These are phyloP conservation scores for Lasioglossum vierecki DNA, from an alignment of 2,888 invertebrate species.

Conservation along the genomic window DNA sequence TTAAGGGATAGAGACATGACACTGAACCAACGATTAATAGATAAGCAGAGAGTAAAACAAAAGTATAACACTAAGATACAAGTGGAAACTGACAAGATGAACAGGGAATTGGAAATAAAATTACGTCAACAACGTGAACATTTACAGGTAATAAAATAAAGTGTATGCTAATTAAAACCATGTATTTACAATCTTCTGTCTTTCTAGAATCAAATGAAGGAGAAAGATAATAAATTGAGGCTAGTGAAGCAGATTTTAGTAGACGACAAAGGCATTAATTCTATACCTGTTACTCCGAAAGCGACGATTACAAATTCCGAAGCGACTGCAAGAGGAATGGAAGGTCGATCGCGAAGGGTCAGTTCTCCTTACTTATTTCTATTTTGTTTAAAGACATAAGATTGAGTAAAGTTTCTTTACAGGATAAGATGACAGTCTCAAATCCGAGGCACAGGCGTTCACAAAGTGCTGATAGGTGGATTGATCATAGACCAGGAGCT, in stretches of 20 bases:
- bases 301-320: constrained; percentile 22
- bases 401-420: constrained; percentile 55
- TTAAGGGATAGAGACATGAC: constrained; percentile 85
- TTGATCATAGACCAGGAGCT: constrained; percentile 94
- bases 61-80: constrained; percentile 86
- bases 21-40: constrained; percentile 84
- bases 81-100: constrained; percentile 90
- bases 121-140: constrained; percentile 86
- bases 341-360: constrained; percentile 74
- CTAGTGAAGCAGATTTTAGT: constrained; percentile 87
- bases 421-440: constrained; percentile 88
- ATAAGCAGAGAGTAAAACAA: constrained; percentile 85
- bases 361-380: constrained; percentile 13
- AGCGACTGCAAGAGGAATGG: constrained; percentile 57
- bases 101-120: constrained; percentile 88
- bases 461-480: constrained; percentile 92
- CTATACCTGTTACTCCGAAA: constrained; percentile 35
- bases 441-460: constrained; percentile 92
- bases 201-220: constrained; percentile 85
- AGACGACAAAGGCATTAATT: constrained; percentile 81
- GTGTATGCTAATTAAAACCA: background rate
- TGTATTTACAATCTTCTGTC: background rate
- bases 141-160: constrained; percentile 81
- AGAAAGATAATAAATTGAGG: constrained; percentile 87
- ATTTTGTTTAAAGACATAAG: background rate